Conservation (phyloP, 2,888 invertebrate species). For the Sarcophaga variegata region DNA sequence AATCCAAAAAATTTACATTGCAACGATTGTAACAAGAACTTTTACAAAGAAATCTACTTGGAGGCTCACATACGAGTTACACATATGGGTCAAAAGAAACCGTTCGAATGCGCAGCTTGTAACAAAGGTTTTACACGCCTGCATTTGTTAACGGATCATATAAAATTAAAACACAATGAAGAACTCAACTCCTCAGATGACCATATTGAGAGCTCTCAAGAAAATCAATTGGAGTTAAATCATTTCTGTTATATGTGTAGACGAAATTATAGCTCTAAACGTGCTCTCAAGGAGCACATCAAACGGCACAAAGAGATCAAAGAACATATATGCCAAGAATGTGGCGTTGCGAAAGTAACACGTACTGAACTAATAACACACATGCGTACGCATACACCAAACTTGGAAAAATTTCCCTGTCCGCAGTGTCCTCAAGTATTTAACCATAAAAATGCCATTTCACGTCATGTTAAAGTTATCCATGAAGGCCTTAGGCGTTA, state of each 20-base stretch:
- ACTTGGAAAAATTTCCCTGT: constrained; percentile 78
- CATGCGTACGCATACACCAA: constrained; percentile 78
- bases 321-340: constrained; percentile 77
- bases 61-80: constrained; percentile 78
- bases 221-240: constrained; percentile 51
- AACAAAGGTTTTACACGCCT: constrained; percentile 75
- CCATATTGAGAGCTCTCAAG: constrained; percentile 6
- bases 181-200: constrained; percentile 19
- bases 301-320: constrained; percentile 78
- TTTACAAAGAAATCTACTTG: constrained; percentile 76
- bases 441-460: constrained; percentile 78
- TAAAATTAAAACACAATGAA: not conserved
- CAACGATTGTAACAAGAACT: constrained; percentile 75
- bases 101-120: constrained; percentile 77
- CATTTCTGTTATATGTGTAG: constrained; percentile 76
- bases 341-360: constrained; percentile 79
- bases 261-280: constrained; percentile 77
- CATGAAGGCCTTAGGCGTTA: constrained; percentile 78
- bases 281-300: constrained; percentile 77
- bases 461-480: constrained; percentile 75
- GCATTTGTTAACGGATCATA: not conserved
- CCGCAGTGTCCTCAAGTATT: constrained; percentile 78
- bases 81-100: constrained; percentile 77
- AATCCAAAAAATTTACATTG: constrained; percentile 67
- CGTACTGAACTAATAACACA: constrained; percentile 77